Percentiles rank a stretch among this genome's conserved stretches.
These are phyloP conservation scores for Steatornis caripensis DNA, from an alignment of 2,113 vertebrate genomes.

Conservation along the genomic window DNA sequence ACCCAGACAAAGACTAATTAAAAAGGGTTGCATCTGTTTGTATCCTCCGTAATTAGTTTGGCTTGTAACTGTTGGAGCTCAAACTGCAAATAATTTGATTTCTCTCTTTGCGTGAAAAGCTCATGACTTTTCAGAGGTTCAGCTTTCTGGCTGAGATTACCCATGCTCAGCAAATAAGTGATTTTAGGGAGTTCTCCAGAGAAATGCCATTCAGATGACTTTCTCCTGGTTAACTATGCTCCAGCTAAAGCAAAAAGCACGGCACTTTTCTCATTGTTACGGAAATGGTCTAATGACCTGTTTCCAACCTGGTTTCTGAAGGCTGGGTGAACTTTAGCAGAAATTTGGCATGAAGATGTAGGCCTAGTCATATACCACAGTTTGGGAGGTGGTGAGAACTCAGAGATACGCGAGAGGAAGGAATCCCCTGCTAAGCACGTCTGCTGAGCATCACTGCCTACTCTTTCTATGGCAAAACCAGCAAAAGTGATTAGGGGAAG, in stretches of 20 bases:
- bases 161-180: background rate
- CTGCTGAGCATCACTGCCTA: background rate
- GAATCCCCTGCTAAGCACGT: background rate
- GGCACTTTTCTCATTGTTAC: background rate
- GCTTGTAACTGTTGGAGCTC: background rate
- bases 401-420: background rate
- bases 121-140: background rate
- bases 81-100: background rate
- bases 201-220: background rate
- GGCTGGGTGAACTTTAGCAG: background rate
- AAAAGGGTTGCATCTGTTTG: background rate
- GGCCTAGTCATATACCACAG: background rate
- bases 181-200: background rate
- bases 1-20: background rate
- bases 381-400: slow-evolving; percentile 1
- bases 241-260: background rate
- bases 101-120: background rate
- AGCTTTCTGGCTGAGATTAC: background rate
- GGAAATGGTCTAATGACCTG: background rate
- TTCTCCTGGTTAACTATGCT: background rate
- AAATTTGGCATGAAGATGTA: background rate
- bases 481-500: background rate
- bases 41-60: background rate
- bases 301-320: background rate
- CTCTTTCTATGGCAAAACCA: background rate